A percentile compares a stretch with the other conserved stretches of the same genome.
Conservation (phyloP, 2,888 invertebrate species). For the Chironomus tentans region DNA sequence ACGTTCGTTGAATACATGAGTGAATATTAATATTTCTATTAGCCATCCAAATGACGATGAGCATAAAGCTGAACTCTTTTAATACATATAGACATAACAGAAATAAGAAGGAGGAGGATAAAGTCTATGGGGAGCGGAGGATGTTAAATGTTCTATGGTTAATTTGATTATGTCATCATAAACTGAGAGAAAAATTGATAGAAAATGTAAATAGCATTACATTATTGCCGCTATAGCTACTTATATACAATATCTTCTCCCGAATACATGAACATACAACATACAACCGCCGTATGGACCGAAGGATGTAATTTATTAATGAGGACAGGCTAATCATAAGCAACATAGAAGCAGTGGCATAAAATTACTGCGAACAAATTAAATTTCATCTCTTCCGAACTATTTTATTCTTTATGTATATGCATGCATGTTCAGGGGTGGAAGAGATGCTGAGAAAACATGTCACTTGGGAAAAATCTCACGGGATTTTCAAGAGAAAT, state of each 20-base stretch:
- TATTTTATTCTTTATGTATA: background rate
- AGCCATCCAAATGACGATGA: background rate
- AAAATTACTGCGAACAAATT: background rate
- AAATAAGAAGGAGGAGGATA: no score
- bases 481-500: conserved; percentile 18
- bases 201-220: conserved; percentile 11
- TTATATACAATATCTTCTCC: background rate
- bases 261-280: background rate
- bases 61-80: background rate
- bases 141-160: conserved; percentile 23
- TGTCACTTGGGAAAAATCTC: conserved; percentile 22
- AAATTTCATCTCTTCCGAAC: background rate
- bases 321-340: conserved; percentile 18
- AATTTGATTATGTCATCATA: conserved; percentile 26
- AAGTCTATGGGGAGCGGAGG: background rate
- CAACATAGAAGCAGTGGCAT: background rate
- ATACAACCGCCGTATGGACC: background rate
- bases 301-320: conserved; percentile 21
- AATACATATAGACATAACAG: no score
- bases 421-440: background rate
- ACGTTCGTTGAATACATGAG: conserved; percentile 20
- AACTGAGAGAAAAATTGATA: conserved; percentile 13
- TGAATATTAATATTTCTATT: conserved; percentile 24
- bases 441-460: background rate
- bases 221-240: background rate